phyloP scores from a whole-genome alignment of 2,888 invertebrate species.

The Hartigia nigra region DNA sequence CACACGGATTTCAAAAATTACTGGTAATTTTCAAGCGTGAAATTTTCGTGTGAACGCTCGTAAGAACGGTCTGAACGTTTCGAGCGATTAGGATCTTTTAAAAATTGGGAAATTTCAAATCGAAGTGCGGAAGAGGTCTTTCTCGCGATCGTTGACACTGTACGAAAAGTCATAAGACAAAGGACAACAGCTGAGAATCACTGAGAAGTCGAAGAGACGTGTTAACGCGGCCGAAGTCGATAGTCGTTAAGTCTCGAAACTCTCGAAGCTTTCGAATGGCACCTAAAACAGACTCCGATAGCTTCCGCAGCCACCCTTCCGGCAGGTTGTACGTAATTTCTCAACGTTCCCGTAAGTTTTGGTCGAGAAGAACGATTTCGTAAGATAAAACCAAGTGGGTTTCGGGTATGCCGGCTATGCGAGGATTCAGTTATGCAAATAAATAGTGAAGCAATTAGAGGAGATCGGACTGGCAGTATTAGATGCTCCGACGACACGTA shows the following conservation, averaged over 20 bases:
- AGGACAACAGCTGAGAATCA: not conserved
- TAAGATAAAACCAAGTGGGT: conserved; percentile 2
- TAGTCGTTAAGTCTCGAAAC: too few species aligned
- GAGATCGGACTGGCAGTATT: not conserved
- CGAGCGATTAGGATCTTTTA: not conserved
- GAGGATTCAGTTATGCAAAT: conserved; percentile 23
- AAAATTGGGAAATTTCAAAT: not conserved
- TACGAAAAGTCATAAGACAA: not conserved
- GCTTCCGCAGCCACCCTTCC: not conserved
- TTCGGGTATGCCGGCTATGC: conserved; percentile 11
- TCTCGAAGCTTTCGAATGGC: not conserved
- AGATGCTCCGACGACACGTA: not conserved
- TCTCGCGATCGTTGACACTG: not conserved
- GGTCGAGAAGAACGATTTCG: not conserved
- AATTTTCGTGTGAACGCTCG: not conserved
- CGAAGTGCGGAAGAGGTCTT: not conserved
- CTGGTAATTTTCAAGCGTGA: not conserved
- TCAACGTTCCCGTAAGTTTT: not conserved
- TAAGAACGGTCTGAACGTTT: not conserved
- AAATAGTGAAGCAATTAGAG: conserved; percentile 9
- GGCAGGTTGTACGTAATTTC: not conserved
- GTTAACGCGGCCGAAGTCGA: not conserved
- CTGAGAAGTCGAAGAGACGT: not conserved
- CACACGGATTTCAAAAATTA: not conserved
- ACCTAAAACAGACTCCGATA: not conserved